Evolutionary conservation across 2,888 invertebrate species (phyloP), one percentile per base, ranked within the genome.

Genomic region (Syrphus vitripennis): DNA sequence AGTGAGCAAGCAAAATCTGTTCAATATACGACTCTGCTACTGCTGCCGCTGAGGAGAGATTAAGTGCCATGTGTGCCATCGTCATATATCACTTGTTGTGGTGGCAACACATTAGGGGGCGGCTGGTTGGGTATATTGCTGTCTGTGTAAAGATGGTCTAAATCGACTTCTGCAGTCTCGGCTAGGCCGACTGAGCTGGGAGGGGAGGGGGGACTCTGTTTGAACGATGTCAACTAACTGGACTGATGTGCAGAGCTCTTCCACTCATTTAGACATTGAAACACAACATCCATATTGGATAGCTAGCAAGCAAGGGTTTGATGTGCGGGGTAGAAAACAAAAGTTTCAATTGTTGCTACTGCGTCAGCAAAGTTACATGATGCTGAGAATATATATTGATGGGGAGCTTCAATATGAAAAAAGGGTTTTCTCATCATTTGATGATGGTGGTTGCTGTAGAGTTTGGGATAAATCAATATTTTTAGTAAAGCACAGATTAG

Each of bases 11-110:
- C 86, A 74, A 77, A 86, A 86, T 82, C 77, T 86, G 82, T 61
- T 82, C 81, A 77, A 69, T 79, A 67, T 67, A 70, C 65, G 57
- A 63, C 21, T 50, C 14, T 24, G 48, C 10, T n/a, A 10, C 61
- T n/a, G 24, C 24, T 16, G 37, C 37, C 14, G 48, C 65, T 67
- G 71, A 82, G 69, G 34, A 81, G 77, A 86, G 82, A 86, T 86
- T 86, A 86, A 86, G 86, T 86, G 84, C 76, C 81, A 86, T 86
- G 77, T 81, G 81, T 81, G 76, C 72, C 84, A 81, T 77, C 81
- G 71, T 82, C 82, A 82, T 82, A 86, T 86, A 82, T 86, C 86
- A 86, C 82, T 86, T 82, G 86, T 86, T 81, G 77, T 82, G 77
- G 82, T 63, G 59, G 82, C n/a, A 69, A 55, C 57, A 82, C 63